Evolutionary conservation across 2,113 vertebrate species (phyloP).

Genomic region (Chinchilla lanigera): DNA sequence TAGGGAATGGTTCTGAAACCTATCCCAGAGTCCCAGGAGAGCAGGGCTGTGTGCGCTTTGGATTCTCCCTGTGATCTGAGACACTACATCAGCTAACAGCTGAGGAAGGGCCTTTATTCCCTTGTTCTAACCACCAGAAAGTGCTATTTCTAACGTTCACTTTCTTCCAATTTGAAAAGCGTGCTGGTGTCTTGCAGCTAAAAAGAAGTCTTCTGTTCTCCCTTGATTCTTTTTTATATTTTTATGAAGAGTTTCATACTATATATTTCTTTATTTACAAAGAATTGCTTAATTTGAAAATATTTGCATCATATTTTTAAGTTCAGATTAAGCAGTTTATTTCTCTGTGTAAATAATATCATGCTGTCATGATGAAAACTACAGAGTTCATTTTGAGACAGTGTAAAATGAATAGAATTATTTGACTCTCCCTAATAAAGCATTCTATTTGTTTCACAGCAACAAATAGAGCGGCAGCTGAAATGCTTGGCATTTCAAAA

Average conservation of each 20-base stretch:
- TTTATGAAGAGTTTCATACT: not conserved
- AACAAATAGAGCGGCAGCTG: conserved; percentile 87
- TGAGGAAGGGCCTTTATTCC: not conserved
- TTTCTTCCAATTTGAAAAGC: not conserved
- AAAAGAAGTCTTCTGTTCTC: not conserved
- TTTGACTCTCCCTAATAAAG: conserved; percentile 35
- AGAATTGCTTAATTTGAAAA: not conserved
- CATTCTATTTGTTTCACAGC: conserved; percentile 78
- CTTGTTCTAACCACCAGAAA: not conserved
- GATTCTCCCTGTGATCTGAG: not conserved
- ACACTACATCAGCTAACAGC: not conserved
- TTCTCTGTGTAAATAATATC: not conserved
- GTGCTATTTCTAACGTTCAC: not conserved
- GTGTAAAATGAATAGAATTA: conserved; percentile 2
- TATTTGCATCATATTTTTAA: not conserved
- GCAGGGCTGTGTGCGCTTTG: too few relatives aligned
- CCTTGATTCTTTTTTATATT: not conserved
- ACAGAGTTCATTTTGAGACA: not conserved
- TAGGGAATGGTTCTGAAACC: not conserved
- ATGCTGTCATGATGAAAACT: not conserved
- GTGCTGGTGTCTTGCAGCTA: not conserved
- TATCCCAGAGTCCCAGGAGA: not conserved
- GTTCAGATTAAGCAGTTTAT: not conserved
- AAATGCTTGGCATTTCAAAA: conserved; percentile 88
- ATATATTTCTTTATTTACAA: conserved; percentile 22